Conservation (phyloP, 2,113 vertebrate species). For the Myiozetetes cayanensis region DNA sequence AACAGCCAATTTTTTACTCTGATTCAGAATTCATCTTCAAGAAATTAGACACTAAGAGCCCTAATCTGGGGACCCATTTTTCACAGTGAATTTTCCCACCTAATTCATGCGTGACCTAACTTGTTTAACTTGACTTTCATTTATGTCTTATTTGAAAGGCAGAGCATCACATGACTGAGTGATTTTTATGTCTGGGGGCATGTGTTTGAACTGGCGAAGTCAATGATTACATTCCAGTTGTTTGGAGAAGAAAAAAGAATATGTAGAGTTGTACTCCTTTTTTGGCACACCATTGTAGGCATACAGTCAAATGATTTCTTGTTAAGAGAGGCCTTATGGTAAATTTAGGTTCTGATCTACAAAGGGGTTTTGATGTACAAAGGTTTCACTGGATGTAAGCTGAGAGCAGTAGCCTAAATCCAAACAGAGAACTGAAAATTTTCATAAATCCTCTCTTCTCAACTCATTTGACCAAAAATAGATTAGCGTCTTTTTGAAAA, state of each 20-base stretch:
- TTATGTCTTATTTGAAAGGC: neutral
- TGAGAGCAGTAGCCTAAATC: neutral
- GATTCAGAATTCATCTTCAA: neutral
- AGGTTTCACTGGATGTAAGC: neutral
- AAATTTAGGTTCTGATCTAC: neutral
- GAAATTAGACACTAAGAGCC: neutral
- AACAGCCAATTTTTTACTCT: neutral
- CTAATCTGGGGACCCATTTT: neutral
- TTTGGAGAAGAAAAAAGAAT: neutral
- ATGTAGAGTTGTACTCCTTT: neutral
- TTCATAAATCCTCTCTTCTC: neutral
- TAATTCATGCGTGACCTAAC: neutral
- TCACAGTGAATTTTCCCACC: neutral
- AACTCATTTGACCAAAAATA: neutral
- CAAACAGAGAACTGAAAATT: neutral
- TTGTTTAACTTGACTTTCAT: slow-evolving; percentile 6
- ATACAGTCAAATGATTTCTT: neutral
- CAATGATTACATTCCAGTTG: neutral
- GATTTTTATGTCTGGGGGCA: neutral
- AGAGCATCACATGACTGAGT: neutral
- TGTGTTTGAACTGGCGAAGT: neutral
- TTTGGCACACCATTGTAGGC: neutral
- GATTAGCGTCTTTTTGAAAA: neutral
- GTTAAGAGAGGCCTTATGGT: neutral
- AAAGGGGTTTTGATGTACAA: neutral